These are phyloP conservation scores for Syngnathus rostellatus DNA, from an alignment of 2,797 vertebrate species.

Conservation along the genomic window DNA sequence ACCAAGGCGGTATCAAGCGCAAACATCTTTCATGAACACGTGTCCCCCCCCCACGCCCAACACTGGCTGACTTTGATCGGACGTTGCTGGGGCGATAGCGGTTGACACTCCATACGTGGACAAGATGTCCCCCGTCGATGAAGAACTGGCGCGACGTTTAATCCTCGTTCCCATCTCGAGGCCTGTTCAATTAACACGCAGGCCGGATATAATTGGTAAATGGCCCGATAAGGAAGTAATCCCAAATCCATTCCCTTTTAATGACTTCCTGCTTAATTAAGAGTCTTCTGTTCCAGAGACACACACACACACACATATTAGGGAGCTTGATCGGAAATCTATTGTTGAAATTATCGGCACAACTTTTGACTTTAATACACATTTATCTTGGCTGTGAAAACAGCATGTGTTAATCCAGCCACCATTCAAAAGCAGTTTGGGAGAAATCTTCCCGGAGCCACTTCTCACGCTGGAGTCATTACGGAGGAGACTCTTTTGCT, in stretches of 20 bases:
- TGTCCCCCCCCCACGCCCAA: conserved; percentile 52
- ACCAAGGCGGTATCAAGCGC: conserved; percentile 62
- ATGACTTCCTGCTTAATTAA: conserved; percentile 73
- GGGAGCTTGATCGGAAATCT: conserved; percentile 43
- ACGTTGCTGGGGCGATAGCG: conserved; percentile 25
- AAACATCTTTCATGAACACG: conserved; percentile 78
- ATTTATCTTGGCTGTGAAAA: conserved; percentile 14
- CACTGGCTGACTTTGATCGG: conserved; percentile 66
- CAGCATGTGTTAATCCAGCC: conserved; percentile 38
- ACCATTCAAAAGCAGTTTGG: conserved; percentile 36
- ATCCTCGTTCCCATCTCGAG: conserved; percentile 11
- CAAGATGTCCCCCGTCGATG: not conserved
- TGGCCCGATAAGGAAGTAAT: conserved; percentile 69
- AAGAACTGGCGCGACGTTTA: not conserved
- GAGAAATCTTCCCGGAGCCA: conserved; percentile 37
- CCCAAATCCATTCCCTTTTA: conserved; percentile 67
- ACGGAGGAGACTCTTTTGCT: not conserved
- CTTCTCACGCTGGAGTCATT: conserved; percentile 52
- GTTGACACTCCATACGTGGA: not conserved
- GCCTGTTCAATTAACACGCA: conserved; percentile 65
- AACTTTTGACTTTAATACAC: conserved; percentile 22
- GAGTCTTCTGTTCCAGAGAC: conserved; percentile 49
- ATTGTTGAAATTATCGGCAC: conserved; percentile 50
- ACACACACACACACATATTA: conserved; percentile 22
- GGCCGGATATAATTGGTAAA: conserved; percentile 57